A percentile compares a stretch with the other conserved stretches of the same genome.
Evolutionary conservation across 2,113 vertebrate species (phyloP).

Genomic region (Leptobrachium leishanense): DNA sequence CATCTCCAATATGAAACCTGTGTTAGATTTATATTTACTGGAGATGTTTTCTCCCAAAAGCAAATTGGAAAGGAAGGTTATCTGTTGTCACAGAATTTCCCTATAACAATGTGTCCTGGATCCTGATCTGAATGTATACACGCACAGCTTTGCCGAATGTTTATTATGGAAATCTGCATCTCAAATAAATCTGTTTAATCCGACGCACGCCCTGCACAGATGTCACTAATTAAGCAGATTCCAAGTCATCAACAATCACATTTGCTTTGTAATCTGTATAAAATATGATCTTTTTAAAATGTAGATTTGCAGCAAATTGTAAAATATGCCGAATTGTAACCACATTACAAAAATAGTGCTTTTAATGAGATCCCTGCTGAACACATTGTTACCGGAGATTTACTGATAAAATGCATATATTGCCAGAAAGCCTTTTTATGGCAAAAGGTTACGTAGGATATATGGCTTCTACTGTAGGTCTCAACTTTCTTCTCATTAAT

Average conservation of each 20-base stretch:
- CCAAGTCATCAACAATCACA: constrained; percentile 30
- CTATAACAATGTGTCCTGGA: too few species aligned
- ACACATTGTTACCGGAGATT: neutral
- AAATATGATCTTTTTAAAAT: constrained; percentile 22
- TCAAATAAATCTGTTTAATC: constrained; percentile 27
- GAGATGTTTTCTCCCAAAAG: too few species aligned
- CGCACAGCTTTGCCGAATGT: neutral
- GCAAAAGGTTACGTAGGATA: neutral
- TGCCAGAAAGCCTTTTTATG: neutral
- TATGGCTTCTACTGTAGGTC: neutral
- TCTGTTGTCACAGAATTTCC: too few species aligned
- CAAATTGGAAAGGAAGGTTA: too few species aligned
- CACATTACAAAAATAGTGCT: too few species aligned
- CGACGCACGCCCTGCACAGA: constrained; percentile 8
- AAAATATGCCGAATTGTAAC: neutral
- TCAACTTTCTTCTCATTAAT: neutral
- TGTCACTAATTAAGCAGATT: constrained; percentile 32
- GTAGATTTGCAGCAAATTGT: neutral
- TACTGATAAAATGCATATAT: neutral
- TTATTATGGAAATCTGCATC: constrained; percentile 22
- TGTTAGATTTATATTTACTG: too few species aligned
- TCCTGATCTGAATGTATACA: too few species aligned
- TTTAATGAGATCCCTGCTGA: too few species aligned
- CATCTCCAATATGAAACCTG: too few species aligned
- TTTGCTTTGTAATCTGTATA: constrained; percentile 28